Conservation (phyloP, 2,113 vertebrate genomes). For the Recurvirostra avosetta region DNA sequence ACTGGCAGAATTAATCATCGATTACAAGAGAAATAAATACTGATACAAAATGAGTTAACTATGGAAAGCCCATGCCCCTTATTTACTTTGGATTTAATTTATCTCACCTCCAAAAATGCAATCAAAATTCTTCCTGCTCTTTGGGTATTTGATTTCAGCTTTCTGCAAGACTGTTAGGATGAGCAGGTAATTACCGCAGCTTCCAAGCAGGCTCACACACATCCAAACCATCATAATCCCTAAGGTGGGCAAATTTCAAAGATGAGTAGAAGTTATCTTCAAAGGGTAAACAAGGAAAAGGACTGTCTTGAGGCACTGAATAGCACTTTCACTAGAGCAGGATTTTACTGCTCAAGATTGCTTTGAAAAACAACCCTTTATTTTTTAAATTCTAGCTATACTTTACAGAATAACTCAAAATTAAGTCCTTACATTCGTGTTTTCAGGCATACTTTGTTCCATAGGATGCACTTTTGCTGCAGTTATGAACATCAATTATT, state of each 20-base stretch:
- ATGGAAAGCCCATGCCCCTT: background rate
- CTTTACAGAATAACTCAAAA: background rate
- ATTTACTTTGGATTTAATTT: slow-evolving; percentile 28
- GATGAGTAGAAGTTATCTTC: background rate
- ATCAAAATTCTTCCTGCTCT: slow-evolving; percentile 43
- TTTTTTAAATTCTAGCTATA: background rate
- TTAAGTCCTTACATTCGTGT: background rate
- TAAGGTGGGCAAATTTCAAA: slow-evolving; percentile 18
- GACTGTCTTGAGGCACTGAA: background rate
- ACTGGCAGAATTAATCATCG: background rate
- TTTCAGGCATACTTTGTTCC: background rate
- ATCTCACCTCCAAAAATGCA: slow-evolving; percentile 34
- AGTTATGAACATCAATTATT: background rate
- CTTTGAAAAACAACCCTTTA: background rate
- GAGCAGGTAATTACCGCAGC: slow-evolving; percentile 24
- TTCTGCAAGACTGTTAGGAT: background rate
- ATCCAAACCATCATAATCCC: slow-evolving; percentile 17
- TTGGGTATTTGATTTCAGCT: slow-evolving; percentile 46
- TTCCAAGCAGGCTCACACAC: background rate
- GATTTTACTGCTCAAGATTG: background rate
- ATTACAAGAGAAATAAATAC: background rate
- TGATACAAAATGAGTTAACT: background rate
- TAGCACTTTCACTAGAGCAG: background rate
- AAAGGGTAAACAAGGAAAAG: background rate
- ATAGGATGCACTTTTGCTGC: background rate